Percentiles rank a stretch among this genome's conserved stretches.
Conservation (phyloP, 2,888 invertebrate genomes). For the Cantharis lateralis region DNA sequence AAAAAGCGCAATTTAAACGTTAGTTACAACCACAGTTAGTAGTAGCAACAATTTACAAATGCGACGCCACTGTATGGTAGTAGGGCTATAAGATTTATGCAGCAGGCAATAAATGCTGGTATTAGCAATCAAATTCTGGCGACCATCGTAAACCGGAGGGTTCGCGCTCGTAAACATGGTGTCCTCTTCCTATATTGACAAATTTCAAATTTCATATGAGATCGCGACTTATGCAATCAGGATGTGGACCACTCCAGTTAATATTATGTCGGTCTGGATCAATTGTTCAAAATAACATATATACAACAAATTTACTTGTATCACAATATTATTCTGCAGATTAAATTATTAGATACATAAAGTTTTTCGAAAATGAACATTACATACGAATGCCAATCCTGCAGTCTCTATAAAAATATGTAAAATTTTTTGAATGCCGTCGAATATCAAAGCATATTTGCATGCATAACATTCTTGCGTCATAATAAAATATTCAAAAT, state of each 20-base stretch:
- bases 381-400: constrained; percentile 2
- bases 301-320: background rate
- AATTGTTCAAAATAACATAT: background rate
- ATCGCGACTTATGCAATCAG: constrained; percentile 21
- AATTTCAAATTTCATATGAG: constrained; percentile 45
- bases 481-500: constrained; percentile 14
- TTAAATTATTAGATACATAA: constrained; percentile 1
- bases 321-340: background rate
- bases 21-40: background rate
- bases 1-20: background rate
- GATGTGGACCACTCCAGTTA: constrained; percentile 6
- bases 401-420: constrained; percentile 12
- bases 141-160: constrained; percentile 48
- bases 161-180: constrained; percentile 48
- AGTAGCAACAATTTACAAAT: background rate
- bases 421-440: constrained; percentile 9
- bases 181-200: constrained; percentile 47
- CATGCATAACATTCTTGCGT: constrained; percentile 14
- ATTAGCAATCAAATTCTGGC: constrained; percentile 48
- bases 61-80: constrained; percentile 24
- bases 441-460: constrained; percentile 14
- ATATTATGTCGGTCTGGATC: background rate
- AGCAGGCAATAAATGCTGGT: constrained; percentile 51
- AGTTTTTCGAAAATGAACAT: background rate
- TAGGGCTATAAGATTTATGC: constrained; percentile 48